These are phyloP conservation scores for Neolamprologus caudopunctatus DNA, from an alignment of 2,113 vertebrate species.

Conservation along the genomic window DNA sequence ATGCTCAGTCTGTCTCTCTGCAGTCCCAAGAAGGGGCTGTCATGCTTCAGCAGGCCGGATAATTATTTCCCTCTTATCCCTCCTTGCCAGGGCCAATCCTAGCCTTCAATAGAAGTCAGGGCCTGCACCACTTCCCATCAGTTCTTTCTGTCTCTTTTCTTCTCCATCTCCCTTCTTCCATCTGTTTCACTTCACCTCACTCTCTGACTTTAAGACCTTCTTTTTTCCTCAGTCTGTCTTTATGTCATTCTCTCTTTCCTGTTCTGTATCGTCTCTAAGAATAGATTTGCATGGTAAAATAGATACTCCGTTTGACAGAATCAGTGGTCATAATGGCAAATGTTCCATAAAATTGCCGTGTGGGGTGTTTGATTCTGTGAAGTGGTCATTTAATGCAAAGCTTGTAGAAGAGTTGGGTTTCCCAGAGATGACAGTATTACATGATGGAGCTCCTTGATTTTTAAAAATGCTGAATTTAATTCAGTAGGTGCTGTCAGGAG, in stretches of 20 bases:
- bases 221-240: constrained; percentile 27
- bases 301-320: not conserved
- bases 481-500: not conserved
- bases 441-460: not conserved
- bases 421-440: not conserved
- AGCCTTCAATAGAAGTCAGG: constrained; percentile 66
- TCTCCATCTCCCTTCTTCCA: constrained; percentile 49
- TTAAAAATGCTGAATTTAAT: not conserved
- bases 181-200: constrained; percentile 58
- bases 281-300: constrained; percentile 34
- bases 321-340: not conserved
- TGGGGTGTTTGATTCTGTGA: not conserved
- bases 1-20: constrained; percentile 66
- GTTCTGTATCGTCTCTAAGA: constrained; percentile 3
- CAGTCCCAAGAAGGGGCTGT: constrained; percentile 67
- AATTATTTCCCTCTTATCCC: constrained; percentile 81
- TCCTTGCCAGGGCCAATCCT: constrained; percentile 71
- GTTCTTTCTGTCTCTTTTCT: constrained; percentile 44
- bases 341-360: not conserved
- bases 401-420: not conserved
- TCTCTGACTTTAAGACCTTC: constrained; percentile 43
- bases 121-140: constrained; percentile 46
- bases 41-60: constrained; percentile 77
- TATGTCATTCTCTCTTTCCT: constrained; percentile 35
- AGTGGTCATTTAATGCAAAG: not conserved